Evolutionary conservation across 2,888 invertebrate genomes (phyloP).

Genomic region (Xestoiulus laeticollis): DNA sequence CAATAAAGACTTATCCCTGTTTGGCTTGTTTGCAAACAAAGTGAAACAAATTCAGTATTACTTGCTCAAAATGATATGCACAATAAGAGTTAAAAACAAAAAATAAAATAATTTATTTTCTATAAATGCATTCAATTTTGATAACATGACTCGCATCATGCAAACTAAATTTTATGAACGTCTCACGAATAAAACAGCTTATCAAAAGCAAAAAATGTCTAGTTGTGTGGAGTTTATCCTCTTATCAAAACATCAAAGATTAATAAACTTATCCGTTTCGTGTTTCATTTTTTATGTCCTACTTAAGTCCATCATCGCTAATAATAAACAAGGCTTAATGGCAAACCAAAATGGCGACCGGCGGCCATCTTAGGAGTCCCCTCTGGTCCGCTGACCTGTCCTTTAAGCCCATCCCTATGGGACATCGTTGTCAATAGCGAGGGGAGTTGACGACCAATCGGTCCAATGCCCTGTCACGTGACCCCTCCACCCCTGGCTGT

Average conservation of each 20-base stretch:
- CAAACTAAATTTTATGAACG: too few relatives aligned
- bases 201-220: neutral
- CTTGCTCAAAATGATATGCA: too few relatives aligned
- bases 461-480: constrained; percentile 34
- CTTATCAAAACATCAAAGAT: neutral
- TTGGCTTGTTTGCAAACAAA: too few relatives aligned
- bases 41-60: too few relatives aligned
- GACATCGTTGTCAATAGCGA: constrained; percentile 2
- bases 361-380: neutral
- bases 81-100: too few relatives aligned
- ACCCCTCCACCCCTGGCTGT: constrained; percentile 16
- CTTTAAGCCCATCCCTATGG: constrained; percentile 18
- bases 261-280: neutral
- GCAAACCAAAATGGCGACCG: neutral
- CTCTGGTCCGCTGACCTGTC: neutral
- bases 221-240: neutral
- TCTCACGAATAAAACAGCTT: neutral
- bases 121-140: too few relatives aligned
- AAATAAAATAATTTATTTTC: too few relatives aligned
- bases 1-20: too few relatives aligned
- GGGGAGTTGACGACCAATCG: constrained; percentile 33
- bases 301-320: neutral
- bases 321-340: neutral
- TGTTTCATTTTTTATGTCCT: neutral
- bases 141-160: too few relatives aligned